A percentile compares a stretch with the other conserved stretches of the same genome.
phyloP scores from a whole-genome alignment of 1,140 invertebrate genomes.

The Probaryconus sp. region DNA sequence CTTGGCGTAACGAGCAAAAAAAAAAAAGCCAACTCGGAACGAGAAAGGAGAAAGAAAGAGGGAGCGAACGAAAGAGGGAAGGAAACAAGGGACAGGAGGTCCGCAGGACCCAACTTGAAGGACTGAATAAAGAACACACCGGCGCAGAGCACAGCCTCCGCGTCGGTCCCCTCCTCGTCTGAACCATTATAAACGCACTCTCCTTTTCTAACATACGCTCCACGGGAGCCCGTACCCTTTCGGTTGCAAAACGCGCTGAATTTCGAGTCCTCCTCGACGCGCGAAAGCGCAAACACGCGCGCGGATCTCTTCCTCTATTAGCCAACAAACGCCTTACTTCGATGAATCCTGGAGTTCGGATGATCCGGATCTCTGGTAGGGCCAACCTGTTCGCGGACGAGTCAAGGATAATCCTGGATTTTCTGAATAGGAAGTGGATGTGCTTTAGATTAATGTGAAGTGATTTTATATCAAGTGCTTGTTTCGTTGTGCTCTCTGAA shows the following conservation, averaged over 20 bases:
- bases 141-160: conserved; percentile 37
- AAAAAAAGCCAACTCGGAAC: conserved; percentile 51
- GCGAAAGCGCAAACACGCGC: conserved; percentile 43
- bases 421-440: too few species aligned
- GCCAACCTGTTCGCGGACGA: too few species aligned
- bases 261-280: conserved; percentile 43
- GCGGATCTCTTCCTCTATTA: conserved; percentile 16
- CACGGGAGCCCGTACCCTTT: conserved; percentile 36
- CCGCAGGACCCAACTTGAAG: too few species aligned
- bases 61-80: conserved; percentile 8
- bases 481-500: too few species aligned
- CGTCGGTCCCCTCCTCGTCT: conserved; percentile 10
- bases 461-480: too few species aligned
- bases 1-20: conserved; percentile 23
- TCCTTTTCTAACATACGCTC: conserved; percentile 14
- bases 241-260: conserved; percentile 24
- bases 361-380: too few species aligned
- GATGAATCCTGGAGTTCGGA: too few species aligned
- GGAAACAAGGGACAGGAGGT: conserved; percentile 27
- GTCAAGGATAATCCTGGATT: too few species aligned
- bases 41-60: conserved; percentile 34
- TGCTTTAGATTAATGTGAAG: too few species aligned
- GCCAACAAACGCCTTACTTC: background rate
- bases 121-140: too few species aligned
- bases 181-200: conserved; percentile 27